These are phyloP conservation scores for Coluber constrictor DNA, from an alignment of 2,797 vertebrate species.

Conservation along the genomic window DNA sequence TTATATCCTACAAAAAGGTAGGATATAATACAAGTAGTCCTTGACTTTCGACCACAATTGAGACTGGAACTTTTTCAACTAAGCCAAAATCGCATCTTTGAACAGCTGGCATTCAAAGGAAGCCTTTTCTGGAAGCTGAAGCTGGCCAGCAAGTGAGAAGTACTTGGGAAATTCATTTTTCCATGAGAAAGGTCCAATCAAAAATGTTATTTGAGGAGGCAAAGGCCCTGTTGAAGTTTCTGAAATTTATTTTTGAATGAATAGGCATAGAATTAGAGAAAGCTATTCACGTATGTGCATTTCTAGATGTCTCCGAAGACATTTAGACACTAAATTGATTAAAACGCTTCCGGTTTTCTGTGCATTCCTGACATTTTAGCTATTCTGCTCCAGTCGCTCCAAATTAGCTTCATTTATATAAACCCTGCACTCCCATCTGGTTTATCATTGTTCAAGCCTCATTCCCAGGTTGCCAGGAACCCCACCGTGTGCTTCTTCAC, in stretches of 20 bases:
- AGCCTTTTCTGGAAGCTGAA: background rate
- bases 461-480: background rate
- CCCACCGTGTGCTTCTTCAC: too few species aligned
- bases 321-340: background rate
- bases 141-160: too few species aligned
- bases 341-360: background rate
- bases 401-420: background rate
- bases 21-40: background rate
- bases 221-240: background rate
- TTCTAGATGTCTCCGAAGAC: background rate
- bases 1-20: background rate
- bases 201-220: background rate
- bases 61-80: background rate
- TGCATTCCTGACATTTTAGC: background rate
- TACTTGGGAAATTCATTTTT: background rate
- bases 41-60: background rate
- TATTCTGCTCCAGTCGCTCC: background rate
- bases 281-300: background rate
- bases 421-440: too few species aligned
- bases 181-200: background rate
- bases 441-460: background rate
- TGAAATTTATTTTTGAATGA: background rate
- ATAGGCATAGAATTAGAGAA: background rate
- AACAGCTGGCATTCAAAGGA: background rate
- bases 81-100: background rate